Percentiles rank a stretch among this genome's conserved stretches.
Evolutionary conservation across 2,113 vertebrate genomes (phyloP).

Genomic region (Tragelaphus strepsiceros): DNA sequence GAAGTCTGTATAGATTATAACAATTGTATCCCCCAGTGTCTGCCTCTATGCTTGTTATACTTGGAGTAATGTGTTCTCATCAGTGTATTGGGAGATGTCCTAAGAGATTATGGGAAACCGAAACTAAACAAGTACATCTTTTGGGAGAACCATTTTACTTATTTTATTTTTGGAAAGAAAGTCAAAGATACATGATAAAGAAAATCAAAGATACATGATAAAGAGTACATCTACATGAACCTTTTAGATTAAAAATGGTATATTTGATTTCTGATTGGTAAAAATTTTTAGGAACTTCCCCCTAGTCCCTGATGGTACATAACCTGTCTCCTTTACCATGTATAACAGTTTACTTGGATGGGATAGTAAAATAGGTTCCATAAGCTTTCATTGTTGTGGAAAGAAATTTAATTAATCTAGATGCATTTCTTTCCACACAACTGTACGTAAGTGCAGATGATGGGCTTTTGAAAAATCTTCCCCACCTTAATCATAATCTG

Average conservation of each 20-base stretch:
- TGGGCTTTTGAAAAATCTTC: conserved; percentile 7
- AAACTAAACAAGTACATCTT: neutral
- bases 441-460: neutral
- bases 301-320: neutral
- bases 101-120: neutral
- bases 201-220: neutral
- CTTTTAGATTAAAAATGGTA: neutral
- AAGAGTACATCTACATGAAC: neutral
- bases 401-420: neutral
- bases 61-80: neutral
- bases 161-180: neutral
- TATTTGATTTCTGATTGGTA: neutral
- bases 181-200: neutral
- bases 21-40: neutral
- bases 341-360: neutral
- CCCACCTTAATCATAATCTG: neutral
- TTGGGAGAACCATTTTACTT: neutral
- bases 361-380: neutral
- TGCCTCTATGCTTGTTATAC: neutral
- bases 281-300: neutral
- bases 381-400: neutral
- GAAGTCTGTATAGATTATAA: neutral
- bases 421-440: neutral
- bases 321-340: neutral
- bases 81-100: neutral